These are phyloP conservation scores for Ambastaia sidthimunki DNA, from an alignment of 2,797 vertebrate species.

Conservation along the genomic window DNA sequence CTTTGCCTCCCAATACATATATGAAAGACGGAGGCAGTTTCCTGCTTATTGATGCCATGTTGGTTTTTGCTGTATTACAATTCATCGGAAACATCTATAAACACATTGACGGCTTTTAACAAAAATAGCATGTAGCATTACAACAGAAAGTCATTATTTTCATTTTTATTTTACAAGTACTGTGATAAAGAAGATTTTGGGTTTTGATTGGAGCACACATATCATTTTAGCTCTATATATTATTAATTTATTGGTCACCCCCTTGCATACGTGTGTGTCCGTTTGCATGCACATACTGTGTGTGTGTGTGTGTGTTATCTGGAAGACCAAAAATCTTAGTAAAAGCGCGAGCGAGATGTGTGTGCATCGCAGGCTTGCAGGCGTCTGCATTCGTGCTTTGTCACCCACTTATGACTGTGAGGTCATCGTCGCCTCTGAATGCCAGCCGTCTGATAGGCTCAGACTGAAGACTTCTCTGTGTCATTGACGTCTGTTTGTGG, in stretches of 20 bases:
- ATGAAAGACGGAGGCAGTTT: constrained; percentile 18
- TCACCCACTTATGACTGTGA: constrained; percentile 69
- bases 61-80: constrained; percentile 36
- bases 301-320: background rate
- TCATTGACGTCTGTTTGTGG: constrained; percentile 55
- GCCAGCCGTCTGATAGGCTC: constrained; percentile 69
- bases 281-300: background rate
- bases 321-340: background rate
- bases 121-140: constrained; percentile 3
- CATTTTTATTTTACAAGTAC: constrained; percentile 32
- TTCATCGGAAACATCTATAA: constrained; percentile 35
- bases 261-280: background rate
- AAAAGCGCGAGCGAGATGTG: background rate
- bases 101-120: background rate
- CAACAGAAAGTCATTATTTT: constrained; percentile 10
- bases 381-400: constrained; percentile 41
- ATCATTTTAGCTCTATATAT: background rate
- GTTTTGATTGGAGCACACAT: background rate
- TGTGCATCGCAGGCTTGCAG: no score
- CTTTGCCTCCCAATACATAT: constrained; percentile 31
- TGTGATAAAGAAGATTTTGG: constrained; percentile 1
- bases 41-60: background rate
- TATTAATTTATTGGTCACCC: background rate
- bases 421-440: constrained; percentile 71
- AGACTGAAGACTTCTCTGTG: constrained; percentile 72